Evolutionary conservation across 2,797 vertebrate genomes (phyloP), one percentile per base, ranked within the genome.

Genomic region (Pelobates cultripes): DNA sequence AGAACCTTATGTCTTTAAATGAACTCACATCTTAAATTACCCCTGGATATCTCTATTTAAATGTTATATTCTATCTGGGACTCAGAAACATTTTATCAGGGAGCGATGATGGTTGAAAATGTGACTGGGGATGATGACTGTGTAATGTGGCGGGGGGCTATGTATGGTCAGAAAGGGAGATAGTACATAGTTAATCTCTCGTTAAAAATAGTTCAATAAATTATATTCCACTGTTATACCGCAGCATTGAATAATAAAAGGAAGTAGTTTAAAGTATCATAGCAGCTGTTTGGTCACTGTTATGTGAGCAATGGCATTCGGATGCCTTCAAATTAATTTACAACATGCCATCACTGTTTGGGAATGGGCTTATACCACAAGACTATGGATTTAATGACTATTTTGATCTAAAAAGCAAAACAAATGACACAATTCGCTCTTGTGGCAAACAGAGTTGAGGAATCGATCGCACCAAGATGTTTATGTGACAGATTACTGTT

Each of bases 271-370:
- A 28, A 83, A 73, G 85, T 73, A 85, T 82, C 79, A 76, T 55
- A 78, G 85, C 86, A 89, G 85, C 85, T 87, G 85, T 77, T 79
- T 2, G 83, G 85, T 79, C 84, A 80, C 77, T 75, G 85, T 78
- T 74, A 82, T 66, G 82, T 85, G 75, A 85, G 60, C 80, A 85
- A 55, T 70, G 77, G 67, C 83, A 85, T 87, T 0, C 9, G 80
- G 85, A 82, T 64, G 43, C 45, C 8, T 85, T 79, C 44, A 74
- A 70, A 86, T 84, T 78, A 42, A 81, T 61, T 64, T 64, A 64
- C 61, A 40, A n/a, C 61, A 40, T 64, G 10, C n/a, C 61, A 14
- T 64, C 28, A n/a, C 28, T 28, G n/a, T 64, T 28, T 64, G 3
- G 61, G 17, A 64, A 10, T n/a, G n/a, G 17, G 61, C 4, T 60